A percentile compares a stretch with the other conserved stretches of the same genome.
phyloP scores from a whole-genome alignment of 2,888 invertebrate species.

The Cyclophora albipunctata region DNA sequence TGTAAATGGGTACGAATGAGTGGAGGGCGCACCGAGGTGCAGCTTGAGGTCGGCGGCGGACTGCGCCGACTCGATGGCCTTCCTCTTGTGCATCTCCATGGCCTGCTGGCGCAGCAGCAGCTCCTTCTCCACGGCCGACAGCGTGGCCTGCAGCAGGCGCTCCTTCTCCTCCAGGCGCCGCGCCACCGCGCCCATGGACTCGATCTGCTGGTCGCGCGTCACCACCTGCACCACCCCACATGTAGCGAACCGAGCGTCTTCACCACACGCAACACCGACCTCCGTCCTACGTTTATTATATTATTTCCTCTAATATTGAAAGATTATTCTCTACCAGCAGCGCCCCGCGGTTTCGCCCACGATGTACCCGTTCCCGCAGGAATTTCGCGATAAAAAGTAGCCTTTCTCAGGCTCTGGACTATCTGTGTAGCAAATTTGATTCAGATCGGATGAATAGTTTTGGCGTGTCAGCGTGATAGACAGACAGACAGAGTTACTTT shows the following conservation, averaged over 20 bases:
- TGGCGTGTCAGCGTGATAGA: too few species aligned
- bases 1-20: too few species aligned
- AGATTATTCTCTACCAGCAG: neutral
- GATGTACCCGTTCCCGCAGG: too few species aligned
- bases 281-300: too few species aligned
- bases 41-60: slow-evolving; percentile 97
- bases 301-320: neutral
- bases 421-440: too few species aligned
- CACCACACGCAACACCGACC: too few species aligned
- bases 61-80: slow-evolving; percentile 97
- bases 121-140: slow-evolving; percentile 96
- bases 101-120: slow-evolving; percentile 93
- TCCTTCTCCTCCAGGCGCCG: slow-evolving; percentile 97
- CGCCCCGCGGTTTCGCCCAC: too few species aligned
- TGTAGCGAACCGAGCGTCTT: too few species aligned
- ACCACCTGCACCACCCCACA: slow-evolving; percentile 65
- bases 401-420: too few species aligned
- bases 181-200: slow-evolving; percentile 95
- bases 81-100: slow-evolving; percentile 98
- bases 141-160: slow-evolving; percentile 90
- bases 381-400: too few species aligned
- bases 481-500: too few species aligned
- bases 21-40: slow-evolving; percentile 80
- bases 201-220: slow-evolving; percentile 91
- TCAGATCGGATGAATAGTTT: too few species aligned